These are phyloP conservation scores for Sthenelais limicola DNA, from an alignment of 2,888 invertebrate genomes.

Conservation along the genomic window DNA sequence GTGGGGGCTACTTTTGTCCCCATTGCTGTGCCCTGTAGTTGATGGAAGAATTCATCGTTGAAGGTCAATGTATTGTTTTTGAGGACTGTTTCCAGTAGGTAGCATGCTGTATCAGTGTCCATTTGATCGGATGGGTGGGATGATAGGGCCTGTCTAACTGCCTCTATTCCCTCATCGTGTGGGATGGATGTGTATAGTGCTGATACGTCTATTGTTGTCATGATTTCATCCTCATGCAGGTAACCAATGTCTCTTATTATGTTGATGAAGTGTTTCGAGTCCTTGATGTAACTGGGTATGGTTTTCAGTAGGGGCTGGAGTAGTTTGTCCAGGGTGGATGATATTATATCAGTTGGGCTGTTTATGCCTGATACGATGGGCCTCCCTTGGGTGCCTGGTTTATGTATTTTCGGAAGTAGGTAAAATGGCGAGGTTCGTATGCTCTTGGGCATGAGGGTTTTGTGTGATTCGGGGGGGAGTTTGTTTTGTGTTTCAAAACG, in stretches of 20 bases:
- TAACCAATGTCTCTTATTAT: background rate
- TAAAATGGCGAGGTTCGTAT: conserved; percentile 11
- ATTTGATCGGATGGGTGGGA: background rate
- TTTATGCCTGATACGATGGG: conserved; percentile 19
- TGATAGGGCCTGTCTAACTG: background rate
- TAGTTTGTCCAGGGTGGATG: background rate
- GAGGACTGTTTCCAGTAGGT: too few relatives aligned
- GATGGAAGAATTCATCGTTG: too few relatives aligned
- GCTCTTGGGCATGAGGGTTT: background rate
- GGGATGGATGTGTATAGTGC: conserved; percentile 17
- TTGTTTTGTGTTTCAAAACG: background rate
- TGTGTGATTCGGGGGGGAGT: background rate
- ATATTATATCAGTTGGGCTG: conserved; percentile 23
- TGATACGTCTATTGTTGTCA: conserved; percentile 9
- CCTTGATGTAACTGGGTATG: conserved; percentile 8
- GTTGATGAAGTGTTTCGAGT: conserved; percentile 25
- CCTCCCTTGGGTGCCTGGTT: background rate
- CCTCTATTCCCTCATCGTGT: conserved; percentile 21
- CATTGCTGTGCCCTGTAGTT: too few relatives aligned
- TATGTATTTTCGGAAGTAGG: conserved; percentile 33
- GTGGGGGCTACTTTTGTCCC: too few relatives aligned
- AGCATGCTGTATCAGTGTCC: too few relatives aligned
- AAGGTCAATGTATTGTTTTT: too few relatives aligned
- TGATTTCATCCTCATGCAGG: conserved; percentile 12
- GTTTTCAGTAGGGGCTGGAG: background rate